These are phyloP conservation scores for Drosophila tristis DNA, from an alignment of 1,140 invertebrate genomes.

Conservation along the genomic window DNA sequence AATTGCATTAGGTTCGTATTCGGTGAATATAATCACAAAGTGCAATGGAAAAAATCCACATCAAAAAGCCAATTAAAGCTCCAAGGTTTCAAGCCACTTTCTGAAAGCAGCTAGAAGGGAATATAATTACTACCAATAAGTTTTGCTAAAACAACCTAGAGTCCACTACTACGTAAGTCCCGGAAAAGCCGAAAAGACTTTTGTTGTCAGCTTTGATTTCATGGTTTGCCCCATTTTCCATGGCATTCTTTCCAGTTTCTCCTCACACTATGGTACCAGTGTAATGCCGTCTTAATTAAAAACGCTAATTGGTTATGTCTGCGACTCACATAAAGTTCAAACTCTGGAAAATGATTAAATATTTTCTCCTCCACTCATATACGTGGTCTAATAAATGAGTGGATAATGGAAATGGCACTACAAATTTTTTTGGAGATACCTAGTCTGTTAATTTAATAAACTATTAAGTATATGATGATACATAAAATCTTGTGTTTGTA, in stretches of 20 bases:
- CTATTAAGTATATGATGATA: no score
- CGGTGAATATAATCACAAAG: constrained; percentile 54
- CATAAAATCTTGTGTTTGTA: not conserved
- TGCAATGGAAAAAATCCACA: constrained; percentile 3
- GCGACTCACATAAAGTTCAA: constrained; percentile 1
- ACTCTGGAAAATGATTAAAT: not conserved
- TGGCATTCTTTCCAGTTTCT: constrained; percentile 3
- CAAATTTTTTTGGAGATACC: no score
- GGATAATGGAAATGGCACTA: not conserved
- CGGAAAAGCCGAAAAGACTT: constrained; percentile 22
- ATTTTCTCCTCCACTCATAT: not conserved
- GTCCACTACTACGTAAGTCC: constrained; percentile 24
- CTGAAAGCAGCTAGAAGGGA: constrained; percentile 8
- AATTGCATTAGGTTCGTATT: constrained; percentile 70
- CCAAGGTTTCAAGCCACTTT: constrained; percentile 16
- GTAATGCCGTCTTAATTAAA: constrained; percentile 74
- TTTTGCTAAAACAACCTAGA: constrained; percentile 22
- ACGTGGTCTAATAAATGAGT: constrained; percentile 12
- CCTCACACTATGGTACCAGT: constrained; percentile 9
- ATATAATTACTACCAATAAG: constrained; percentile 73
- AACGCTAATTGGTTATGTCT: constrained; percentile 65
- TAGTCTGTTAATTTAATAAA: no score
- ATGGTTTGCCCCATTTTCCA: constrained; percentile 53
- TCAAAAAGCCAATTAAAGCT: constrained; percentile 38
- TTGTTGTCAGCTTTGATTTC: constrained; percentile 73